phyloP scores from a whole-genome alignment of 2,113 vertebrate species.

The Bubo scandiacus region DNA sequence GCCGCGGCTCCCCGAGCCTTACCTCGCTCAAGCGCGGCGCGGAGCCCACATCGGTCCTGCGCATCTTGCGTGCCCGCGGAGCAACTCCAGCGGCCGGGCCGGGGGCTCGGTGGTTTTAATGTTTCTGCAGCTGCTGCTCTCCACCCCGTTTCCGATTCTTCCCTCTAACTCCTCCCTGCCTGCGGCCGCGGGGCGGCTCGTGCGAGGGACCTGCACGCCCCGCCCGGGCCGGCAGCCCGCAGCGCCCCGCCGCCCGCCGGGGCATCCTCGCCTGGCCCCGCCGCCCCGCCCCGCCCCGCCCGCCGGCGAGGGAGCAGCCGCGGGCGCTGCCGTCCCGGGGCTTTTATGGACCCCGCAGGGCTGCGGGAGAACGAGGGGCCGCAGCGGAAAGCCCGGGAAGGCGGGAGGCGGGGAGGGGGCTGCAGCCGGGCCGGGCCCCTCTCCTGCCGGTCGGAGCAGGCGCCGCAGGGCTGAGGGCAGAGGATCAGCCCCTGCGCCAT shows the following conservation, averaged over 20 bases:
- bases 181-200: neutral
- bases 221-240: neutral
- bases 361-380: neutral
- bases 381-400: neutral
- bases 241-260: neutral
- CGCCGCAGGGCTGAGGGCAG: neutral
- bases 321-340: neutral
- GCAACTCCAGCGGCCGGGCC: neutral
- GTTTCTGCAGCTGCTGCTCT: neutral
- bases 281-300: neutral
- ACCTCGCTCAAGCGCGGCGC: constrained; percentile 15
- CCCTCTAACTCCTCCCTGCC: neutral
- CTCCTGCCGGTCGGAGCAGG: no score
- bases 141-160: neutral
- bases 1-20: neutral
- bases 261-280: neutral
- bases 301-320: neutral
- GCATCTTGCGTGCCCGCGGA: constrained; percentile 14
- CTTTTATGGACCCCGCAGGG: neutral
- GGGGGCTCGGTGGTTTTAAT: neutral
- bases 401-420: no score
- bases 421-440: no score
- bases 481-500: neutral
- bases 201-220: neutral
- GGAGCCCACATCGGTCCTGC: neutral